Evolutionary conservation across 2,113 vertebrate species (phyloP).

Genomic region (Indicator indicator): DNA sequence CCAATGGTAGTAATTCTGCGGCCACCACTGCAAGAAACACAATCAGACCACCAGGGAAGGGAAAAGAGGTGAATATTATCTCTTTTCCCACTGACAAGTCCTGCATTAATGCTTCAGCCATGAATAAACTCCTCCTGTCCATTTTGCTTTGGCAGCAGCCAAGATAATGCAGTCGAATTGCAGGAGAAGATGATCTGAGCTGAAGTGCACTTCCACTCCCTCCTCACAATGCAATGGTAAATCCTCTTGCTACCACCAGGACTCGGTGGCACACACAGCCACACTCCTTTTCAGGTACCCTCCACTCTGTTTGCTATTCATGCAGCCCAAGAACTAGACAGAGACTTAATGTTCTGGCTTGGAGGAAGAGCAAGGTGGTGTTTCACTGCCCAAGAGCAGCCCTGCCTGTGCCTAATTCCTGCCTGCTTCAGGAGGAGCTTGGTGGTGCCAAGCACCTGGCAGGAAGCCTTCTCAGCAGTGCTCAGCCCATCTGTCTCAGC

Average conservation of each 20-base stretch:
- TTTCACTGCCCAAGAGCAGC: not conserved
- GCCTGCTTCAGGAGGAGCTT: not conserved
- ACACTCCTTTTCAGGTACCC: not conserved
- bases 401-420: not conserved
- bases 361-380: not conserved
- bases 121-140: not conserved
- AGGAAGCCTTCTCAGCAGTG: not conserved
- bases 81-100: not conserved
- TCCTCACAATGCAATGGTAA: not conserved
- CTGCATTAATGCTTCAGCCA: not conserved
- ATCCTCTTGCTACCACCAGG: not conserved
- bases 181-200: not conserved
- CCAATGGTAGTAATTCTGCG: slow-evolving; percentile 82
- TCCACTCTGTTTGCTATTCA: not conserved
- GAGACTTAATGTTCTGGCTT: not conserved
- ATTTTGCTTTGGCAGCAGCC: not conserved
- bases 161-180: not conserved
- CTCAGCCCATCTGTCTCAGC: slow-evolving; percentile 44
- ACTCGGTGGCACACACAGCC: not conserved
- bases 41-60: not conserved
- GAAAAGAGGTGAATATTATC: not conserved
- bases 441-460: slow-evolving; percentile 1
- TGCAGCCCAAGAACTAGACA: not conserved
- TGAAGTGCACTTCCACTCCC: not conserved
- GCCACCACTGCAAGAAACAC: slow-evolving; percentile 80